These are phyloP conservation scores for Horisme vitalbata DNA, from an alignment of 2,888 invertebrate genomes.

Conservation along the genomic window DNA sequence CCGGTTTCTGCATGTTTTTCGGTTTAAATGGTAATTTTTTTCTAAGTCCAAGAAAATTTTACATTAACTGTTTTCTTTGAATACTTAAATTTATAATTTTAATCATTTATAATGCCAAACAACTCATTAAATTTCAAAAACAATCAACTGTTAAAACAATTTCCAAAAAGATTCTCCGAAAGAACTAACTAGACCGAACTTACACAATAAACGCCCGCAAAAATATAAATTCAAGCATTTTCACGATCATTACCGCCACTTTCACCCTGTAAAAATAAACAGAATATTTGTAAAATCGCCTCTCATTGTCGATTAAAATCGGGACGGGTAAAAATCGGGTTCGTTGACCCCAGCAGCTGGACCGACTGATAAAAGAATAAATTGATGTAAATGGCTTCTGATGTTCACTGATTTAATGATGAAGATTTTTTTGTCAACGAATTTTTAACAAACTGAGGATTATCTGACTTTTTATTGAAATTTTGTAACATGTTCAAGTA, in stretches of 20 bases:
- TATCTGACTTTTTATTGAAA: no score
- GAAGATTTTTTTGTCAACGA: neutral
- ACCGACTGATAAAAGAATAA: slow-evolving; percentile 60
- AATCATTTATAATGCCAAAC: no score
- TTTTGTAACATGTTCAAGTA: no score
- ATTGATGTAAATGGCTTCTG: slow-evolving; percentile 42
- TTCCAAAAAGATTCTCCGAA: neutral
- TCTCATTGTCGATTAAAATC: slow-evolving; percentile 33
- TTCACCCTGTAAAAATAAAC: slow-evolving; percentile 25
- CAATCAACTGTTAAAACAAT: neutral
- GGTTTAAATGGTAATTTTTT: no score
- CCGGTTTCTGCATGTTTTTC: no score
- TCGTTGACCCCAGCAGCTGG: slow-evolving; percentile 59
- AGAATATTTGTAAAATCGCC: slow-evolving; percentile 15
- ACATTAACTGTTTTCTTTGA: no score
- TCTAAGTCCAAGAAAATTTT: no score
- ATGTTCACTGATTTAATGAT: slow-evolving; percentile 2
- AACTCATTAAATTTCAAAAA: no score
- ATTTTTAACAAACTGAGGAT: no score
- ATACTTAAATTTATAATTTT: no score
- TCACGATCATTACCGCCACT: slow-evolving; percentile 16
- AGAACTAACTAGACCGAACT: no score
- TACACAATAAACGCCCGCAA: slow-evolving; percentile 6
- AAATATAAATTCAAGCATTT: slow-evolving; percentile 13
- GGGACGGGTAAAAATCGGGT: slow-evolving; percentile 44